Percentiles rank a stretch among this genome's conserved stretches.
Conservation (phyloP, 2,797 vertebrate species). For the Tokudaia muenninki region DNA sequence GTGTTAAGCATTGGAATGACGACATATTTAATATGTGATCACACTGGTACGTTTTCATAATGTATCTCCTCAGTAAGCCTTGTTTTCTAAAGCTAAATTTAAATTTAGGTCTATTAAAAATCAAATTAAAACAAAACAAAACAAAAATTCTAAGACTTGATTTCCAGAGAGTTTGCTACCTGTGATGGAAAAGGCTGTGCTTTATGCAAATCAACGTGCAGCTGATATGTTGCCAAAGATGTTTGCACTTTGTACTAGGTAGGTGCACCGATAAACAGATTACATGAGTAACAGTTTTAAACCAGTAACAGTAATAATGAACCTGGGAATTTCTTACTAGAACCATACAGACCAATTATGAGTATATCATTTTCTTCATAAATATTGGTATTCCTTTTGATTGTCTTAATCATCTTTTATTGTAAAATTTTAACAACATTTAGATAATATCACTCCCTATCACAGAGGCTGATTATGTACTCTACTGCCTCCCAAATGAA, state of each 20-base stretch:
- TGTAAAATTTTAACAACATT: neutral
- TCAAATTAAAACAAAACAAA: neutral
- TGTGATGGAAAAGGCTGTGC: neutral
- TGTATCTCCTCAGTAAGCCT: neutral
- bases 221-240: neutral
- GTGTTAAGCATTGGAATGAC: neutral
- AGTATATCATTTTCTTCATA: neutral
- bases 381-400: neutral
- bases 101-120: neutral
- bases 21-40: neutral
- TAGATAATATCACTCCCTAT: neutral
- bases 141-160: no score
- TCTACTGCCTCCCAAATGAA: neutral
- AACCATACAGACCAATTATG: neutral
- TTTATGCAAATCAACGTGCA: neutral
- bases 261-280: neutral
- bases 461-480: neutral
- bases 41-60: neutral
- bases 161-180: neutral
- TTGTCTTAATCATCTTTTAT: neutral
- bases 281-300: neutral
- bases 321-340: neutral
- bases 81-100: neutral
- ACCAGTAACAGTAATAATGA: neutral
- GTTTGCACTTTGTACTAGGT: neutral